Percentiles rank a stretch among this genome's conserved stretches.
phyloP scores from a whole-genome alignment of 2,113 vertebrate species.

The Ginglymostoma cirratum region DNA sequence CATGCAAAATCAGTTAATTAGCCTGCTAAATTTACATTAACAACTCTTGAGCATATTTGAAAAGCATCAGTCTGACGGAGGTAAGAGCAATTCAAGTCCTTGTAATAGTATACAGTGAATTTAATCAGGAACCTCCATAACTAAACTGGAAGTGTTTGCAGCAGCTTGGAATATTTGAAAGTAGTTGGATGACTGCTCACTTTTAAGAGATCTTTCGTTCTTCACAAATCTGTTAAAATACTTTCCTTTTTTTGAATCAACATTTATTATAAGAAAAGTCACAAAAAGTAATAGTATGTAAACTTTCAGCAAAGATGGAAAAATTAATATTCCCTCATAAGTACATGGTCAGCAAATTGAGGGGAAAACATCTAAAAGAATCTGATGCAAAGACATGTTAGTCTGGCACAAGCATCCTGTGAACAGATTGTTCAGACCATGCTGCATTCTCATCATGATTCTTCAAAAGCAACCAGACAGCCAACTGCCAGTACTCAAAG shows the following conservation, averaged over 20 bases:
- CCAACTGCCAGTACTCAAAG: conserved; percentile 23
- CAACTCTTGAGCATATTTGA: background rate
- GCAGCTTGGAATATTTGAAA: background rate
- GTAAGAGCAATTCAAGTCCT: conserved; percentile 19
- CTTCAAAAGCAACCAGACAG: conserved; percentile 9
- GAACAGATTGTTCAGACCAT: conserved; percentile 1
- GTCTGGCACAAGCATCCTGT: conserved; percentile 5
- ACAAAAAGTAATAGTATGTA: background rate
- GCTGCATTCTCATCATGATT: conserved; percentile 1
- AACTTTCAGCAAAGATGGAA: conserved; percentile 10
- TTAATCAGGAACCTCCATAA: conserved; percentile 12
- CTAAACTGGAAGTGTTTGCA: background rate
- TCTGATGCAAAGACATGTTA: background rate
- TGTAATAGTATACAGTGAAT: background rate
- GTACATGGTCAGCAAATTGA: background rate
- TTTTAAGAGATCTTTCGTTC: background rate
- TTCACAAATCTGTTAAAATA: background rate
- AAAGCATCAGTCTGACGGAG: background rate
- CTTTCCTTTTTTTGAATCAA: background rate
- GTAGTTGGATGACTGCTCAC: background rate
- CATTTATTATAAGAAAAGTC: background rate
- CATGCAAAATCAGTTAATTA: background rate
- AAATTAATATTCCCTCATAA: background rate
- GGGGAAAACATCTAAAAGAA: background rate
- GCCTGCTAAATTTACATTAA: background rate